These are phyloP conservation scores for Catostomus latipinnis DNA, from an alignment of 2,797 vertebrate species.

Conservation along the genomic window DNA sequence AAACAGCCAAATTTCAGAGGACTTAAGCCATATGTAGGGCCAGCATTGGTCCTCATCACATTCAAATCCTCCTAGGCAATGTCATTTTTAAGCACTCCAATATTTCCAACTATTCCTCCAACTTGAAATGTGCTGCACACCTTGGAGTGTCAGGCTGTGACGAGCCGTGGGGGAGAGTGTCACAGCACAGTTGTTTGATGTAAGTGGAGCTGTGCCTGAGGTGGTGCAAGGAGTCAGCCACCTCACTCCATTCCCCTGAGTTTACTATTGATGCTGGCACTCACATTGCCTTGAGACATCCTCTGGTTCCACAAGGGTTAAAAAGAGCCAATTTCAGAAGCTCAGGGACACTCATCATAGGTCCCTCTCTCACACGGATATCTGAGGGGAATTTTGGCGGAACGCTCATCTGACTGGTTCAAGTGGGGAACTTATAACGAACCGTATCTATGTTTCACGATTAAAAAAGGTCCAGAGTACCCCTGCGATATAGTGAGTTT, in stretches of 20 bases:
- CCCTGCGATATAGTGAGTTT: neutral
- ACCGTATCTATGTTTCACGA: slow-evolving; percentile 28
- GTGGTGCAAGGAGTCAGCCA: slow-evolving; percentile 81
- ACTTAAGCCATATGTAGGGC: slow-evolving; percentile 51
- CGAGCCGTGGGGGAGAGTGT: slow-evolving; percentile 70
- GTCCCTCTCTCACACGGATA: slow-evolving; percentile 47
- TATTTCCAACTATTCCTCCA: slow-evolving; percentile 55
- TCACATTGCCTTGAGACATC: slow-evolving; percentile 67
- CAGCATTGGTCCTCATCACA: slow-evolving; percentile 41
- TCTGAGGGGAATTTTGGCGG: slow-evolving; percentile 53
- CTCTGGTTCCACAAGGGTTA: slow-evolving; percentile 62
- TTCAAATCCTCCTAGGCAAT: slow-evolving; percentile 48
- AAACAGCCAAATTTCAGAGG: slow-evolving; percentile 50
- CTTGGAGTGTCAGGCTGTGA: slow-evolving; percentile 69
- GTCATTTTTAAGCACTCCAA: slow-evolving; percentile 65
- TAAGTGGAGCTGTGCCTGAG: slow-evolving; percentile 74
- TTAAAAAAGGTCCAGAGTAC: slow-evolving; percentile 6
- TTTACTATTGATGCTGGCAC: slow-evolving; percentile 75
- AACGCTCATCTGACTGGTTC: slow-evolving; percentile 42
- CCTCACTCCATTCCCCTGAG: slow-evolving; percentile 71
- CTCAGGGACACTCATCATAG: slow-evolving; percentile 55
- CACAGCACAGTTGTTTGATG: slow-evolving; percentile 78
- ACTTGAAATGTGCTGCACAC: slow-evolving; percentile 70
- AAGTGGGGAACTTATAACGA: slow-evolving; percentile 39
- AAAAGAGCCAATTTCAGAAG: slow-evolving; percentile 71